phyloP scores from a whole-genome alignment of 2,797 vertebrate species.

The Oophaga sylvatica region DNA sequence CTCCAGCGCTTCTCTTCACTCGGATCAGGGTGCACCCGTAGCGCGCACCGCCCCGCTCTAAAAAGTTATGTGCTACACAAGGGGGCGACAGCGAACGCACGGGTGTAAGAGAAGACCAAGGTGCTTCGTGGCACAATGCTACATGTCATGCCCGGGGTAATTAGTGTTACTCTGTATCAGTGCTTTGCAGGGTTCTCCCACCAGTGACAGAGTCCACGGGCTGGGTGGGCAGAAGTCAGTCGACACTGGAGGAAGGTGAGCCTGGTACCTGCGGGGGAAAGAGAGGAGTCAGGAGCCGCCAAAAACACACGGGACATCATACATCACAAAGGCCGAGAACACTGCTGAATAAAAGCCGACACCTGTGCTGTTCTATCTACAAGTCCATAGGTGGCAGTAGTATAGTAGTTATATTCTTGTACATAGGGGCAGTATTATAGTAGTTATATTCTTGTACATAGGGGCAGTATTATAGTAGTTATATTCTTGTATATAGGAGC shows the following conservation, averaged over 20 bases:
- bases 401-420: no score
- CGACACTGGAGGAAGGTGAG: conserved; percentile 71
- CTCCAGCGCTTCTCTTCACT: conserved; percentile 52
- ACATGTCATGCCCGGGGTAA: conserved; percentile 90
- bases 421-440: no score
- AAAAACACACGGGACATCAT: neutral
- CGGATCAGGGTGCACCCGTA: conserved; percentile 11
- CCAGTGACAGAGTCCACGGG: conserved; percentile 60
- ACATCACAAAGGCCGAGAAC: neutral
- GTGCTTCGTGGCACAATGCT: conserved; percentile 96
- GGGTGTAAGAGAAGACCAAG: conserved; percentile 82
- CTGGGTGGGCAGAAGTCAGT: conserved; percentile 73
- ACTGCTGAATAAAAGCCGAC: neutral
- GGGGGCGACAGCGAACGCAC: conserved; percentile 77
- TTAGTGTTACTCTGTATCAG: conserved; percentile 85
- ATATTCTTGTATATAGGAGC: no score
- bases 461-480: no score
- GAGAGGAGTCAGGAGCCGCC: neutral
- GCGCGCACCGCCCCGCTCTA: conserved; percentile 24
- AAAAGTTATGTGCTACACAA: conserved; percentile 76
- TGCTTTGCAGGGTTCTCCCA: conserved; percentile 54
- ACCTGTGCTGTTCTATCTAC: neutral
- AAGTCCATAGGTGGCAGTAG: neutral
- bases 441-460: no score
- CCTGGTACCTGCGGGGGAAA: conserved; percentile 23